These are phyloP conservation scores for Himalopsyche anomala DNA, from an alignment of 2,888 invertebrate genomes.

Conservation along the genomic window DNA sequence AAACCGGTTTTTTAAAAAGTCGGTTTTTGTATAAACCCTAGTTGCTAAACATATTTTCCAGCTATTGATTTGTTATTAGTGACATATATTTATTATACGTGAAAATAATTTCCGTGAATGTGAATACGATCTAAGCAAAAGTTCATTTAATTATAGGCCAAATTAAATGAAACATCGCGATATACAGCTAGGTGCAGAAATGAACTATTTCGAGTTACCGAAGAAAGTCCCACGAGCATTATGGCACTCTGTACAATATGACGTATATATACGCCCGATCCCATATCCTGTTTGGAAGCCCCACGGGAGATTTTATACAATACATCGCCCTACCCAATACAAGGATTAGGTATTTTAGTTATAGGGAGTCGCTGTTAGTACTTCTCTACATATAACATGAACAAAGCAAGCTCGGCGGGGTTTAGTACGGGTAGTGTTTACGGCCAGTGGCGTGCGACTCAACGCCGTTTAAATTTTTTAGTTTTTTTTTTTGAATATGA, in stretches of 20 bases:
- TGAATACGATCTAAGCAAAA: no score
- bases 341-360: conserved; percentile 60
- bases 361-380: conserved; percentile 48
- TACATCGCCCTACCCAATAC: conserved; percentile 58
- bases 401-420: conserved; percentile 58
- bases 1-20: no score
- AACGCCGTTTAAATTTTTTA: no score
- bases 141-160: no score
- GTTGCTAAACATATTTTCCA: no score
- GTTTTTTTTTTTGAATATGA: no score
- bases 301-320: conserved; percentile 60
- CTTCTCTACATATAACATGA: conserved; percentile 53
- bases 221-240: conserved; percentile 39
- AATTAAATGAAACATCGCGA: no score
- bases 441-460: conserved; percentile 44
- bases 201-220: neutral
- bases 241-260: conserved; percentile 15
- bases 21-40: no score
- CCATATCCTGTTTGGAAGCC: conserved; percentile 57
- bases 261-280: conserved; percentile 32
- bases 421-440: conserved; percentile 49
- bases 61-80: no score
- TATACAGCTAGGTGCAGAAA: neutral
- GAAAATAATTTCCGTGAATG: no score
- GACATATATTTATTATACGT: no score